Percentiles rank a stretch among this genome's conserved stretches.
Conservation (phyloP, 2,797 vertebrate species). For the Pagetopsis macropterus region DNA sequence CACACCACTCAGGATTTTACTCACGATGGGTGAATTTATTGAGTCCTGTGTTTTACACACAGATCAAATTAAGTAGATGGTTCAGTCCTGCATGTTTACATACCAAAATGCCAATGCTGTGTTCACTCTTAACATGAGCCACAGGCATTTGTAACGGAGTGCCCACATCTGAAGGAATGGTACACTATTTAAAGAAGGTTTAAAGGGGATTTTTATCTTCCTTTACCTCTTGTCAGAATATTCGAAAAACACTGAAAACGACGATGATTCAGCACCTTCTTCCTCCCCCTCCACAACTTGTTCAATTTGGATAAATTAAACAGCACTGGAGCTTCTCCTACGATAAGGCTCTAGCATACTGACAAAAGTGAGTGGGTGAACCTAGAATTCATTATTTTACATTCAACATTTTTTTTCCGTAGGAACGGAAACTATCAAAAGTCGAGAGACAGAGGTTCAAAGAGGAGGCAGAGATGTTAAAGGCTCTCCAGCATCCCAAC, state of each 20-base stretch:
- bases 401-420: slow-evolving; percentile 16
- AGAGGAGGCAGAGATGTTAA: slow-evolving; percentile 98
- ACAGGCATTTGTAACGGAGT: slow-evolving; percentile 9
- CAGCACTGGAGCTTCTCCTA: not conserved
- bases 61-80: slow-evolving; percentile 31
- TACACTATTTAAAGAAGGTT: not conserved
- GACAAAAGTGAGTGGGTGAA: not conserved
- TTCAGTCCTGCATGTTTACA: slow-evolving; percentile 55
- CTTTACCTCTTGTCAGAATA: no score
- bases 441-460: slow-evolving; percentile 96
- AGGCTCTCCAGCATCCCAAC: slow-evolving; percentile 97
- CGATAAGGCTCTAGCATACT: slow-evolving; percentile 18
- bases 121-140: slow-evolving; percentile 60
- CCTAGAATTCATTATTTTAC: not conserved
- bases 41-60: slow-evolving; percentile 46
- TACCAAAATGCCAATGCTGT: slow-evolving; percentile 63
- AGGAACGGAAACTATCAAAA: slow-evolving; percentile 98
- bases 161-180: not conserved
- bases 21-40: slow-evolving; percentile 12
- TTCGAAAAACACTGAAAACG: no score
- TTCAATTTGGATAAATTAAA: slow-evolving; percentile 19
- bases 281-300: not conserved
- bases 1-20: slow-evolving; percentile 3
- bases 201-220: slow-evolving; percentile 5
- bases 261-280: no score